Base-by-base conservation (phyloP, 2,113 vertebrate genomes). In the Thunnus maccoyii region DNA sequence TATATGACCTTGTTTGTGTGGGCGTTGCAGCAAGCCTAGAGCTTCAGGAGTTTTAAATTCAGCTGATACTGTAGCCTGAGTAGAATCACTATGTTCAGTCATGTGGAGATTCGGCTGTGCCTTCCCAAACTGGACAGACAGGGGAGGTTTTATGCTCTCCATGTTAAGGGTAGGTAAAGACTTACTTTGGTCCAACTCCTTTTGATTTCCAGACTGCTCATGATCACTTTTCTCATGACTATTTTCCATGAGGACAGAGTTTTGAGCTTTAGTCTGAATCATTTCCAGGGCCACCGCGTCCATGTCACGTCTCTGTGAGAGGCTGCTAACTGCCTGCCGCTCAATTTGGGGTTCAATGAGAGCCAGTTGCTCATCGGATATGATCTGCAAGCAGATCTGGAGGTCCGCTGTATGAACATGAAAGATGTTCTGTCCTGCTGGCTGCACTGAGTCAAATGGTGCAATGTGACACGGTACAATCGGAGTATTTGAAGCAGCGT, bases 331-430 rank as follows among this genome's bases (percentile, higher is more conserved):
- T 60, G 52, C 58, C 58, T 85, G 85, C 5, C 67, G 82, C 84
- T 94, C 93, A 44, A 95, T 95, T 76, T 94, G 93, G 0, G 91
- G 92, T 57, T 94, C 92, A 17, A 94, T 94, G 30, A 94, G 88
- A 15, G 94, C 94, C 51, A 96, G 69, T 88, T 95, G 94, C 79
- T 96, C 94, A 1, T 95, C 94, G 46, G 95, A 95, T 81, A 96
- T 95, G 46, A 96, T 92, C 75, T 95, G 93, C 46, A 96, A 86
- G 71, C 94, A 94, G 61, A 96, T 95, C 77, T 96, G 95, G 27
- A 96, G 93, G 54, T 95, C 94, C 66, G 91, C 89, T 13, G 94
- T 95, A 52, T 90, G 92, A 18, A 95, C 87, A 41, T 94, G 93
- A 88, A 94, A 94, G 27, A 93, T 91, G 4, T 93, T 94, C 60